Conservation (phyloP, 2,888 invertebrate genomes). For the Drosophila maculinotata region DNA sequence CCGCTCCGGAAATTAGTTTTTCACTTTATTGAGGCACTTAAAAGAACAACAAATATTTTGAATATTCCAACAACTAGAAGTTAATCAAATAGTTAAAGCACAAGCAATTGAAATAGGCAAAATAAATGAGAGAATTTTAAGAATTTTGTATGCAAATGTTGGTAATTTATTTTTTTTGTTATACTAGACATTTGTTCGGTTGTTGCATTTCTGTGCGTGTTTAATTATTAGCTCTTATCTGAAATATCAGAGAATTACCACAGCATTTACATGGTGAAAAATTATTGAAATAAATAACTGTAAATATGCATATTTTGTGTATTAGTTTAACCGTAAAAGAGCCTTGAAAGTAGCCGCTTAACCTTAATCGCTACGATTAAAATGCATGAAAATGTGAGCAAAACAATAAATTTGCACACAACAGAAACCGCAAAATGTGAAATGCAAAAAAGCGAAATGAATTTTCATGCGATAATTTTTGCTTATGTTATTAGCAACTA, state of each 20-base stretch:
- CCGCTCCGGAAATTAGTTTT: neutral
- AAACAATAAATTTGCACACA: neutral
- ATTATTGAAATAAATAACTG: constrained; percentile 24
- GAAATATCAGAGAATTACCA: constrained; percentile 7
- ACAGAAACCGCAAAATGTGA: constrained; percentile 12
- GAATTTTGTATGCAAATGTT: neutral
- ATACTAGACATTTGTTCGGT: neutral
- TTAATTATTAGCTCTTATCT: constrained; percentile 20
- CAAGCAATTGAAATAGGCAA: neutral
- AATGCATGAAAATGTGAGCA: constrained; percentile 22
- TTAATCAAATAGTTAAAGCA: neutral
- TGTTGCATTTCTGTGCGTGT: constrained; percentile 9
- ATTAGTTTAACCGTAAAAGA: constrained; percentile 13
- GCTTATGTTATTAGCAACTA: constrained; percentile 14
- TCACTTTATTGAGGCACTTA: neutral
- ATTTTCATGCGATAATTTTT: constrained; percentile 14
- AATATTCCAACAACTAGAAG: neutral
- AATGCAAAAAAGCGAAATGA: constrained; percentile 15
- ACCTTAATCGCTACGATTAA: constrained; percentile 27
- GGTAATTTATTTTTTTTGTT: neutral
- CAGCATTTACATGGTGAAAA: constrained; percentile 14
- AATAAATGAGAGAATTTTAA: neutral
- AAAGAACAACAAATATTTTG: neutral
- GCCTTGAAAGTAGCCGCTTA: constrained; percentile 20
- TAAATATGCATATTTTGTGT: constrained; percentile 21